Conservation (phyloP, 2,113 vertebrate species). For the Corythornis madagascariensis region DNA sequence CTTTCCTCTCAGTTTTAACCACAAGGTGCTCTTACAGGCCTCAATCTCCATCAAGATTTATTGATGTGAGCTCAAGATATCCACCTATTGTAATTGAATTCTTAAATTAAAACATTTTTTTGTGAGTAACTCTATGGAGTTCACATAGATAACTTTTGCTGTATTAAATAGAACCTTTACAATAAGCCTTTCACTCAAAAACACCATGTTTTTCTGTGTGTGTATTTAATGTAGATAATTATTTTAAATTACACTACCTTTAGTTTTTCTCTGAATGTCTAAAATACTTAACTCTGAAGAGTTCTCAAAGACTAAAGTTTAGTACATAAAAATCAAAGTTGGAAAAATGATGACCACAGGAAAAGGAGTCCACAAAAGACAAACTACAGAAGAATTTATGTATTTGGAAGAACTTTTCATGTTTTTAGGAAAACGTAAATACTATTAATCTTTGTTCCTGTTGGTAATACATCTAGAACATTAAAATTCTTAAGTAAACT, state of each 20-base stretch:
- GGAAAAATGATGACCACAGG: background rate
- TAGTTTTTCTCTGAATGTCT: background rate
- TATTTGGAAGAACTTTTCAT: background rate
- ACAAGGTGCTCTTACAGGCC: background rate
- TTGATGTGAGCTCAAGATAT: background rate
- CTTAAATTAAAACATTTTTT: background rate
- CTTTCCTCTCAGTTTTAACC: background rate
- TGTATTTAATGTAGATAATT: background rate
- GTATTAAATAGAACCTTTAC: background rate
- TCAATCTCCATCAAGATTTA: background rate
- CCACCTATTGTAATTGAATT: background rate
- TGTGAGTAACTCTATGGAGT: background rate
- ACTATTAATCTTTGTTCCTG: background rate
- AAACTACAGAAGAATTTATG: background rate
- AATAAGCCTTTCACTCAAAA: background rate
- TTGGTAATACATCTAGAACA: background rate
- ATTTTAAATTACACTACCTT: background rate
- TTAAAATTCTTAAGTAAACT: background rate
- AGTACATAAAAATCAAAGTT: background rate
- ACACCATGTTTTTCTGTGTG: fast-evolving
- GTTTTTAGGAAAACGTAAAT: background rate
- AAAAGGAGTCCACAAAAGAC: background rate
- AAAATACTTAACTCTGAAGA: background rate
- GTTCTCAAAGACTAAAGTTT: background rate
- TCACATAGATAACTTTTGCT: background rate